Conservation (phyloP, 2,797 vertebrate species). For the Pangasius sanitwongsei region DNA sequence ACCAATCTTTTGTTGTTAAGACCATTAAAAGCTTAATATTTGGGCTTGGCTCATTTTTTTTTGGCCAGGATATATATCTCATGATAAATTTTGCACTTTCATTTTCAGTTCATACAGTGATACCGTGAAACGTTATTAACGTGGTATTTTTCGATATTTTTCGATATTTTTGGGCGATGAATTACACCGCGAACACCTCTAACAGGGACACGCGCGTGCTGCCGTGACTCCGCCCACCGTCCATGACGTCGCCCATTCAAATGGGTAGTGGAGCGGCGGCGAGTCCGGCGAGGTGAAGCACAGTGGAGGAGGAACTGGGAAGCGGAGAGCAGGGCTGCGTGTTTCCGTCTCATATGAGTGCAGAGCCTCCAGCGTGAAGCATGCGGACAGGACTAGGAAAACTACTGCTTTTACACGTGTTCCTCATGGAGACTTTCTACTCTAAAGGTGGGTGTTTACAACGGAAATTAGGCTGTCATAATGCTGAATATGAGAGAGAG, state of each 20-base stretch:
- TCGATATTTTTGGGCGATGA: background rate
- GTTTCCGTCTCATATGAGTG: slow-evolving; percentile 58
- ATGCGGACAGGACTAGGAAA: slow-evolving; percentile 77
- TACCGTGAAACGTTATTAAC: background rate
- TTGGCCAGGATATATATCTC: too few species aligned
- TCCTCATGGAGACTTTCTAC: slow-evolving; percentile 72
- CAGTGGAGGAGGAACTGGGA: slow-evolving; percentile 18
- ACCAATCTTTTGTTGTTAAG: too few species aligned
- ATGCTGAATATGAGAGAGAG: background rate
- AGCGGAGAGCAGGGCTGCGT: background rate
- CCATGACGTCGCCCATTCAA: slow-evolving; percentile 52
- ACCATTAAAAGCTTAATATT: too few species aligned
- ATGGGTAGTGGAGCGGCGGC: slow-evolving; percentile 27
- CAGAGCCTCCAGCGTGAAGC: slow-evolving; percentile 66
- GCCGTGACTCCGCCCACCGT: slow-evolving; percentile 24
- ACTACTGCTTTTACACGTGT: slow-evolving; percentile 75
- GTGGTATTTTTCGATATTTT: background rate
- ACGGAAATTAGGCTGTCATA: background rate
- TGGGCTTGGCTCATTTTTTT: too few species aligned
- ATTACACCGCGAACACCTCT: background rate
- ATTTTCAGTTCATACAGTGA: background rate
- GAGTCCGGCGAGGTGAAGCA: slow-evolving; percentile 12
- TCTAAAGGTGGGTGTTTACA: slow-evolving; percentile 68
- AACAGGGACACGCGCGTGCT: background rate
- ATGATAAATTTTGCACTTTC: too few species aligned